These are phyloP conservation scores for Anagyrus pseudococci DNA, from an alignment of 2,888 invertebrate species.

Conservation along the genomic window DNA sequence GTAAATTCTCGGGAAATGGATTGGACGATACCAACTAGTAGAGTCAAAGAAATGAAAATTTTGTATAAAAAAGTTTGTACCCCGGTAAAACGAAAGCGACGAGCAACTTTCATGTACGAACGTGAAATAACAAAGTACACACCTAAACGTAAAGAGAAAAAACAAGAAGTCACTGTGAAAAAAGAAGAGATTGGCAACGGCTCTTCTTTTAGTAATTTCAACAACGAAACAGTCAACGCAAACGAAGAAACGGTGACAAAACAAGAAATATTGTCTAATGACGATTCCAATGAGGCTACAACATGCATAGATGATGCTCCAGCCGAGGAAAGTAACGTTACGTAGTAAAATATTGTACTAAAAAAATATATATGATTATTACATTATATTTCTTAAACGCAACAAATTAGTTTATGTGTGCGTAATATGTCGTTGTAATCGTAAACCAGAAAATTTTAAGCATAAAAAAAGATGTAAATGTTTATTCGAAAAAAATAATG, in stretches of 20 bases:
- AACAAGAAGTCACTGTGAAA: conserved; percentile 42
- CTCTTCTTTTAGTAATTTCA: conserved; percentile 30
- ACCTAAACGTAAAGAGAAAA: conserved; percentile 43
- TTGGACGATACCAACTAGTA: conserved; percentile 75
- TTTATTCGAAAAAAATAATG: conserved; percentile 35
- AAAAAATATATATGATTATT: conserved; percentile 37
- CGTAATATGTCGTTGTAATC: conserved; percentile 39
- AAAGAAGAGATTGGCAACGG: conserved; percentile 43
- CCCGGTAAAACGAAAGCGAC: conserved; percentile 58
- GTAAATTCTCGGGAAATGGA: conserved; percentile 65
- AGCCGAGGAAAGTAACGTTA: conserved; percentile 31
- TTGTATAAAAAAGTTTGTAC: conserved; percentile 66
- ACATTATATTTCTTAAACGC: conserved; percentile 38
- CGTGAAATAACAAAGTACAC: conserved; percentile 49
- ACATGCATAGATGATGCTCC: conserved; percentile 31
- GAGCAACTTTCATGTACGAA: conserved; percentile 57
- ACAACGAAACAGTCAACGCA: conserved; percentile 34
- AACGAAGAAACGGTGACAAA: conserved; percentile 27
- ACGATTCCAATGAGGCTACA: conserved; percentile 35
- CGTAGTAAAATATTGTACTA: conserved; percentile 35
- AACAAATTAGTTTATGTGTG: conserved; percentile 41
- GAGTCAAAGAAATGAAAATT: conserved; percentile 70
- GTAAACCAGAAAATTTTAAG: conserved; percentile 37
- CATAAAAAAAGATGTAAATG: conserved; percentile 36
- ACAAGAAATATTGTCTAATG: conserved; percentile 27